phyloP scores from a whole-genome alignment of 1,140 invertebrate species.

The Ptiloglossa arizonensis region DNA sequence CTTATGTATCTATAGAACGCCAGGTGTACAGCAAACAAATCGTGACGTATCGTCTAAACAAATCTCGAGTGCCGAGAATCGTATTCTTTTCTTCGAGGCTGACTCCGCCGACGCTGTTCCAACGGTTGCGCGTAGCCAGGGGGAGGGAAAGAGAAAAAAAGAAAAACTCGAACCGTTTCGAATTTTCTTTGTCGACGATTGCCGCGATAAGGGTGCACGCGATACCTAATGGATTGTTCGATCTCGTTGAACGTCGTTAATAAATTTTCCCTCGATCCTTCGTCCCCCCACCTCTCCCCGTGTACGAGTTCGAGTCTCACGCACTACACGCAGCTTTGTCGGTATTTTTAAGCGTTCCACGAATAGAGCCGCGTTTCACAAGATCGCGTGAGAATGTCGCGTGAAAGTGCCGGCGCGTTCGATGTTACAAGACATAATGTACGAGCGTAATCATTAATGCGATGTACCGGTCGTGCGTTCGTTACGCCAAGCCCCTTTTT shows the following conservation, averaged over 20 bases:
- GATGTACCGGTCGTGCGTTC: not conserved
- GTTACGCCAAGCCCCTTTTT: slow-evolving; percentile 31
- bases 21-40: slow-evolving; percentile 52
- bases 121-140: no score
- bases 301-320: no score
- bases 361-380: slow-evolving; percentile 4
- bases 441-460: not conserved
- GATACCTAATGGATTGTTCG: no score
- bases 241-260: no score
- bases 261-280: no score
- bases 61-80: slow-evolving; percentile 14
- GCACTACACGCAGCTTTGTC: no score
- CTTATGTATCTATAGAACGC: slow-evolving; percentile 26
- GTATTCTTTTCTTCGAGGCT: slow-evolving; percentile 7
- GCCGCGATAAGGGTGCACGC: no score
- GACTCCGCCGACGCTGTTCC: not conserved
- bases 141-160: no score
- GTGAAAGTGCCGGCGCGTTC: not conserved
- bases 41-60: slow-evolving; percentile 43
- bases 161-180: no score
- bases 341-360: slow-evolving; percentile 25
- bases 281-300: no score
- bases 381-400: slow-evolving; percentile 7
- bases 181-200: no score
- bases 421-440: not conserved